Base-by-base conservation (phyloP, 53 echinoderm and acorn worm species). In the Hippasteria phrygiana region DNA sequence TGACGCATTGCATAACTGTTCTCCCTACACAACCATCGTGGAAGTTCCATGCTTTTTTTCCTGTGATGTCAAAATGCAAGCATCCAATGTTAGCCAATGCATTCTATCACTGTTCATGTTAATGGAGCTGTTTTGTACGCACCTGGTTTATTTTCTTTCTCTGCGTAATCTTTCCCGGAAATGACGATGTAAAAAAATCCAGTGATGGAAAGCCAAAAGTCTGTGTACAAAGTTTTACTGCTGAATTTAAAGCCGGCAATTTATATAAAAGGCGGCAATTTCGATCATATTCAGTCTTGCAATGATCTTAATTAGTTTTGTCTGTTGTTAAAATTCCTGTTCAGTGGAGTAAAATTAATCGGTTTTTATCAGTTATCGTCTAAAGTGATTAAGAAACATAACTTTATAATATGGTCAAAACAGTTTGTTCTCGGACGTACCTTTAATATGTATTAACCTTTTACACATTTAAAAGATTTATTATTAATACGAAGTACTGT, bases 381-480 rank as follows among this genome's bases (percentile, higher is more conserved):
- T 65, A 27, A 29, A 17, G 5, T 65, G 10, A 65, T 9, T 29
- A 33, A 1, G 20, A 54, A 54, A 16, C 14, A 2, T n/a, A 24
- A 24, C 22, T 22, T 22, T 55, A 55, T 16, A 14, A 59, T 59
- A 17, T 59, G 59, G 59, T 59, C 22, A 59, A 3, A 59, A 59
- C 17, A 24, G n/a, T n/a, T n/a, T n/a, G n/a, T 24, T 59, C 59
- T 59, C 26, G 16, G 26, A 59, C 22, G 59, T 59, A 59, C 26
- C 26, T 59, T 20, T 51, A 20, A 59, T 59, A 20, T 26, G 26
- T 59, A 54, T 54, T 16, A n/a, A 59, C 59, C 24, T 59, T 59
- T 59, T 59, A 59, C 59, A 59, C n/a, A 24, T 59, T 54, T 24
- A 59, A 24, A 59, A n/a, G n/a, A 59, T 24, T 59, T 59, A 59